Percentiles rank a stretch among this genome's conserved stretches.
Conservation (phyloP, 2,888 invertebrate genomes). For the Ornithoptera alexandrae region DNA sequence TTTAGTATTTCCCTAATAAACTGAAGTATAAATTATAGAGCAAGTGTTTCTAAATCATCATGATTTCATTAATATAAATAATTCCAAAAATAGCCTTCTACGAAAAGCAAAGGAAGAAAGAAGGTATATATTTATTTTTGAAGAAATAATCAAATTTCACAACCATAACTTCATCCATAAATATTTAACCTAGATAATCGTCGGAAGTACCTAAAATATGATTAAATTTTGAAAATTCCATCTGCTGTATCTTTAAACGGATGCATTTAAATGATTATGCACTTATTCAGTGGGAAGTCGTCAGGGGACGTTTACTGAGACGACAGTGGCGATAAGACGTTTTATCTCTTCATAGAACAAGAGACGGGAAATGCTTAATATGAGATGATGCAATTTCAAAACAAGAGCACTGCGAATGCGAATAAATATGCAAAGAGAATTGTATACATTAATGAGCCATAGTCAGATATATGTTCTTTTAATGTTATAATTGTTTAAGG, state of each 20-base stretch:
- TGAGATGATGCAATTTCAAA: slow-evolving; percentile 35
- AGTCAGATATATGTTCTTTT: too few species aligned
- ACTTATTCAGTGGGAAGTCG: slow-evolving; percentile 33
- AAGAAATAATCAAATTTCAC: neutral
- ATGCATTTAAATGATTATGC: slow-evolving; percentile 42
- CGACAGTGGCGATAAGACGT: slow-evolving; percentile 41
- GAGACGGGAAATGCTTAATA: slow-evolving; percentile 36
- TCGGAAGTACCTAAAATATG: neutral
- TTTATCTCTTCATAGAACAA: slow-evolving; percentile 39
- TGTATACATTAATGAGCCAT: neutral
- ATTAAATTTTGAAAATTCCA: slow-evolving; percentile 19
- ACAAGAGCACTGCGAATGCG: slow-evolving; percentile 14
- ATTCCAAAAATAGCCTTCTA: too few species aligned
- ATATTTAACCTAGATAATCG: neutral
- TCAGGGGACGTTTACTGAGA: slow-evolving; percentile 37
- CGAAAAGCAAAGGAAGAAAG: too few species aligned
- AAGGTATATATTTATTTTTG: too few species aligned
- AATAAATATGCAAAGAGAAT: slow-evolving; percentile 14
- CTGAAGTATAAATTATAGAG: too few species aligned
- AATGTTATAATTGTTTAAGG: too few species aligned
- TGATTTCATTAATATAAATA: too few species aligned
- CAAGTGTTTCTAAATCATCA: too few species aligned
- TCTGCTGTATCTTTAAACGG: slow-evolving; percentile 33
- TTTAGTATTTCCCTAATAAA: too few species aligned
- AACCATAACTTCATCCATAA: neutral